These are phyloP conservation scores for Albula goreensis DNA, from an alignment of 2,113 vertebrate genomes.

Conservation along the genomic window DNA sequence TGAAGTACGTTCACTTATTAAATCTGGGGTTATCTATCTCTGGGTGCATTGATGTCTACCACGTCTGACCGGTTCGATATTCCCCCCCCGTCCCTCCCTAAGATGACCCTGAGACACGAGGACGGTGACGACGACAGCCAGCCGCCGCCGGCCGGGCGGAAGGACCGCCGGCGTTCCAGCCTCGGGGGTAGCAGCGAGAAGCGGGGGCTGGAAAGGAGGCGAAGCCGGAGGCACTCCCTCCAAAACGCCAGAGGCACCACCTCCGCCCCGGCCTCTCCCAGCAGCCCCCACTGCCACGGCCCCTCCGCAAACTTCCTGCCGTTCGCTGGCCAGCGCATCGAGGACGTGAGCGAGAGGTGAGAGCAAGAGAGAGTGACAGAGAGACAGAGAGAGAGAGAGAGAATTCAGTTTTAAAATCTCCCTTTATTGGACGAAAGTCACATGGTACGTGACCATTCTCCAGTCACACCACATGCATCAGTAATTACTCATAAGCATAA, in stretches of 20 bases:
- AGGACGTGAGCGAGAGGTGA: slow-evolving; percentile 86
- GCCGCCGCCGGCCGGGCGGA: slow-evolving; percentile 72
- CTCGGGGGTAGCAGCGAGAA: slow-evolving; percentile 68
- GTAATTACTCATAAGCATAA: no score
- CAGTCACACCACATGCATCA: no score
- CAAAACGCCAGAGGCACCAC: slow-evolving; percentile 76
- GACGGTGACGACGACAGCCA: slow-evolving; percentile 82
- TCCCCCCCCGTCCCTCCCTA: slow-evolving; percentile 26
- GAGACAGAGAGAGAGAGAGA: neutral
- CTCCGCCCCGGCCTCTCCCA: slow-evolving; percentile 82
- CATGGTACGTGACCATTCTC: neutral
- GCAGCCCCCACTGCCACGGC: slow-evolving; percentile 53
- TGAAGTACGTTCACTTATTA: no score
- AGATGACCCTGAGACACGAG: slow-evolving; percentile 84
- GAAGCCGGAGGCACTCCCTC: slow-evolving; percentile 89
- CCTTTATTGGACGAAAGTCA: no score
- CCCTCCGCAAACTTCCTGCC: slow-evolving; percentile 56
- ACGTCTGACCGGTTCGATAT: neutral
- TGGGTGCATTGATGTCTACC: neutral
- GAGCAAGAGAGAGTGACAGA: slow-evolving; percentile 23
- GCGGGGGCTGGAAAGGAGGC: slow-evolving; percentile 81
- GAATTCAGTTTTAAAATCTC: neutral
- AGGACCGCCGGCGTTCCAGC: slow-evolving; percentile 84
- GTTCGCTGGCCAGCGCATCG: slow-evolving; percentile 64
- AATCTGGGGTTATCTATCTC: no score